Conservation (phyloP, 2,113 vertebrate genomes). For the Eleginops maclovinus region DNA sequence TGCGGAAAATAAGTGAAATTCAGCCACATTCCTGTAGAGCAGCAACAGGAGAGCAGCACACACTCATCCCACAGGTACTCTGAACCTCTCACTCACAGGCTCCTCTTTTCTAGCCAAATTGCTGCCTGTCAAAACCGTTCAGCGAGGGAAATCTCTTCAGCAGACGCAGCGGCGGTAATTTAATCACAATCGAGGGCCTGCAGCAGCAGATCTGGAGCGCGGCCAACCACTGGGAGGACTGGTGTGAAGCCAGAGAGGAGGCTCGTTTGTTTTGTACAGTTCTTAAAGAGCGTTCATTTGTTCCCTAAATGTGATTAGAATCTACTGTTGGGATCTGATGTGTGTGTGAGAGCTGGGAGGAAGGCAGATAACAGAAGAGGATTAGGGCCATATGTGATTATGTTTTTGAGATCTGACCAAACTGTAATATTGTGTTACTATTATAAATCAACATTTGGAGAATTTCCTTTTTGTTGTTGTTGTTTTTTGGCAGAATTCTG, state of each 20-base stretch:
- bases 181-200: constrained; percentile 70
- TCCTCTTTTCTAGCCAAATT: constrained; percentile 78
- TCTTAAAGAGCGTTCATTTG: not conserved
- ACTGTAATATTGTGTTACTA: too few relatives aligned
- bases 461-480: too few relatives aligned
- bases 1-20: constrained; percentile 53
- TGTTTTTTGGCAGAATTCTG: too few relatives aligned
- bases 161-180: constrained; percentile 72
- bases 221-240: constrained; percentile 58
- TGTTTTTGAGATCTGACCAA: too few relatives aligned
- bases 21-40: constrained; percentile 71
- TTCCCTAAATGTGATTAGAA: not conserved
- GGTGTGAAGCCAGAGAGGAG: not conserved
- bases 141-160: constrained; percentile 70
- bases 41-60: constrained; percentile 72
- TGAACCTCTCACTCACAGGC: constrained; percentile 69
- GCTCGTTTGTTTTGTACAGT: constrained; percentile 9
- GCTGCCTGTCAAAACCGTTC: constrained; percentile 78
- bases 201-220: constrained; percentile 50
- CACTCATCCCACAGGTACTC: constrained; percentile 69
- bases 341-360: not conserved
- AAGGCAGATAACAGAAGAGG: not conserved
- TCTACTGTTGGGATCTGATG: not conserved
- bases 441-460: too few relatives aligned
- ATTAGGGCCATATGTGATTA: too few relatives aligned